A percentile compares a stretch with the other conserved stretches of the same genome.
Evolutionary conservation across 2,888 invertebrate genomes (phyloP).

Genomic region (Lamproptera curius): DNA sequence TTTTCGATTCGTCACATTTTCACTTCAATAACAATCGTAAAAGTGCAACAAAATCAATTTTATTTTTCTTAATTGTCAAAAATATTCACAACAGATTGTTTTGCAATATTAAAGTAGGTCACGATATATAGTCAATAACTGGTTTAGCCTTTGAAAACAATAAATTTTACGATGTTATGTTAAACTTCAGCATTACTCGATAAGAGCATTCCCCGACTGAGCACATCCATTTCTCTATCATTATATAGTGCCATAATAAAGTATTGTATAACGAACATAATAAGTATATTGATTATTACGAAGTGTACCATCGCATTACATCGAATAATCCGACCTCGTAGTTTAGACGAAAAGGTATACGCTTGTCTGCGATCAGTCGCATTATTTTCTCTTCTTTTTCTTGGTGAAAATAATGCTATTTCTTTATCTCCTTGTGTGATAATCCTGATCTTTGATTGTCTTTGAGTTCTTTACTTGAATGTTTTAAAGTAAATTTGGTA

Average conservation of each 20-base stretch:
- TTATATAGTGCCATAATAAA: slow-evolving; percentile 37
- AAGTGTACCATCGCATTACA: slow-evolving; percentile 38
- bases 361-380: slow-evolving; percentile 38
- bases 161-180: too few species aligned
- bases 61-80: background rate
- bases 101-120: too few species aligned
- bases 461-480: too few species aligned
- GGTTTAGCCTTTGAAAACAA: background rate
- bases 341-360: slow-evolving; percentile 36
- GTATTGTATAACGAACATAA: slow-evolving; percentile 49
- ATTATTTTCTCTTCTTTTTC: slow-evolving; percentile 23
- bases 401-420: too few species aligned
- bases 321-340: slow-evolving; percentile 42
- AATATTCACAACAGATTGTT: too few species aligned
- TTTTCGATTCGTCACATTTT: too few species aligned
- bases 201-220: slow-evolving; percentile 42
- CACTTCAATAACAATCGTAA: background rate
- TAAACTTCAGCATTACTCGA: slow-evolving; percentile 26
- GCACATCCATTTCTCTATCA: slow-evolving; percentile 45
- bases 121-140: too few species aligned
- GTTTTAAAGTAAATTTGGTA: too few species aligned
- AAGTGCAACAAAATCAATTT: background rate
- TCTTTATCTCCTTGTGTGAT: too few species aligned
- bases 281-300: slow-evolving; percentile 38
- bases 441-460: too few species aligned